phyloP scores from a whole-genome alignment of 2,797 vertebrate species.

The Acrossocheilus fasciatus region DNA sequence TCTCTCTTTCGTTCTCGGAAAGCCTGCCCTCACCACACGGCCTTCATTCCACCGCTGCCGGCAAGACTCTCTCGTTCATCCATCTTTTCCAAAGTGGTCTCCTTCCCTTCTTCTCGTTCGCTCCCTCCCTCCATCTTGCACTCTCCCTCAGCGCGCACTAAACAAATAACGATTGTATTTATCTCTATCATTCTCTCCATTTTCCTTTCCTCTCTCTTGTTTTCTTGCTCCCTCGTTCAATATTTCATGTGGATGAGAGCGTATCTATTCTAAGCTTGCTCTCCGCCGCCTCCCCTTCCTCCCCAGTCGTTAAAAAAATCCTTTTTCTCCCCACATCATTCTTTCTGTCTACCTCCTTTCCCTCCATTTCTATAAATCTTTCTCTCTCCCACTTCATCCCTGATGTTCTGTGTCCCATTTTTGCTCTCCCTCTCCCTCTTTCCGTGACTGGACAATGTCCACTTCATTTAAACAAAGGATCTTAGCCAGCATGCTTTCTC shows the following conservation, averaged over 20 bases:
- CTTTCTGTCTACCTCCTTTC: constrained; percentile 75
- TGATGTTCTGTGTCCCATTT: constrained; percentile 73
- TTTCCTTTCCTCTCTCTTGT: constrained; percentile 77
- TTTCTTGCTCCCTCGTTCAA: constrained; percentile 79
- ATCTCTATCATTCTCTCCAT: constrained; percentile 84
- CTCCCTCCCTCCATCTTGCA: constrained; percentile 50
- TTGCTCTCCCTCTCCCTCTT: constrained; percentile 29
- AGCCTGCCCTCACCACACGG: constrained; percentile 40
- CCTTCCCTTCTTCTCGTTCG: constrained; percentile 64
- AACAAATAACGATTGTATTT: constrained; percentile 81
- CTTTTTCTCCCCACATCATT: constrained; percentile 70
- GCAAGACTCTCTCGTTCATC: constrained; percentile 69
- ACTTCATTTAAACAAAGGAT: constrained; percentile 14
- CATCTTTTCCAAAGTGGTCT: constrained; percentile 67
- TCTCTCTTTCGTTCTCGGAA: constrained; percentile 16
- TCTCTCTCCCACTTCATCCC: constrained; percentile 50
- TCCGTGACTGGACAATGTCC: constrained; percentile 33
- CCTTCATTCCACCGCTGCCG: constrained; percentile 49
- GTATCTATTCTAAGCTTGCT: constrained; percentile 82
- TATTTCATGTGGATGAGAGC: constrained; percentile 84
- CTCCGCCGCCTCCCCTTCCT: constrained; percentile 58
- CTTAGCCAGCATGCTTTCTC: neutral
- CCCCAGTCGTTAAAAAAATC: constrained; percentile 54
- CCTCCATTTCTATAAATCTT: constrained; percentile 75
- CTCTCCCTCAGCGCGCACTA: constrained; percentile 52